Percentiles rank a stretch among this genome's conserved stretches.
phyloP scores from a whole-genome alignment of 2,888 invertebrate species.

The Elysia crispata region DNA sequence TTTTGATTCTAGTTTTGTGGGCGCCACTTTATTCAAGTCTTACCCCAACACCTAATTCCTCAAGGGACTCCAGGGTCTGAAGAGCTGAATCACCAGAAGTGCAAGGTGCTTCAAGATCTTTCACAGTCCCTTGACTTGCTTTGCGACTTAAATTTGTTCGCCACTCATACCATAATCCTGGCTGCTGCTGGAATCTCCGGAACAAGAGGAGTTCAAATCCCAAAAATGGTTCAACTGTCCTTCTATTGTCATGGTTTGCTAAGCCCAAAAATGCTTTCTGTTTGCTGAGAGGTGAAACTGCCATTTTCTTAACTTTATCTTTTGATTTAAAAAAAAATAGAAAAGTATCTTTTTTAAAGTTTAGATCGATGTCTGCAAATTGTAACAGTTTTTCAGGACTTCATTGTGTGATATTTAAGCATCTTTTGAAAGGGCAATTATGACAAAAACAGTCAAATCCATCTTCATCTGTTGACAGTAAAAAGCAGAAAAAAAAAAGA shows the following conservation, averaged over 20 bases:
- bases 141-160: slow-evolving; percentile 59
- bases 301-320: no score
- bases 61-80: slow-evolving; percentile 42
- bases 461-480: no score
- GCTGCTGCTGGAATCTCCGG: slow-evolving; percentile 70
- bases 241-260: neutral
- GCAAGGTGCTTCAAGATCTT: slow-evolving; percentile 33
- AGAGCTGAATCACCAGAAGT: slow-evolving; percentile 35
- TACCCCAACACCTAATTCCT: slow-evolving; percentile 55
- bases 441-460: no score
- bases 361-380: no score
- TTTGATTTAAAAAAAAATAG: no score
- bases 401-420: no score
- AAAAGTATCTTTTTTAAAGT: no score
- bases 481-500: no score
- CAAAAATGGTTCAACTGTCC: slow-evolving; percentile 60
- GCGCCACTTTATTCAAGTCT: slow-evolving; percentile 36
- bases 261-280: no score
- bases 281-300: no score
- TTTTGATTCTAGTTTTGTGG: neutral
- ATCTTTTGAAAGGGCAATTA: no score
- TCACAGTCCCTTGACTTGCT: slow-evolving; percentile 52
- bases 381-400: no score
- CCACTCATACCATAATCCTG: slow-evolving; percentile 72
- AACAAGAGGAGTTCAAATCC: slow-evolving; percentile 76